These are phyloP conservation scores for Crenuchus spilurus DNA, from an alignment of 2,797 vertebrate species.

Conservation along the genomic window DNA sequence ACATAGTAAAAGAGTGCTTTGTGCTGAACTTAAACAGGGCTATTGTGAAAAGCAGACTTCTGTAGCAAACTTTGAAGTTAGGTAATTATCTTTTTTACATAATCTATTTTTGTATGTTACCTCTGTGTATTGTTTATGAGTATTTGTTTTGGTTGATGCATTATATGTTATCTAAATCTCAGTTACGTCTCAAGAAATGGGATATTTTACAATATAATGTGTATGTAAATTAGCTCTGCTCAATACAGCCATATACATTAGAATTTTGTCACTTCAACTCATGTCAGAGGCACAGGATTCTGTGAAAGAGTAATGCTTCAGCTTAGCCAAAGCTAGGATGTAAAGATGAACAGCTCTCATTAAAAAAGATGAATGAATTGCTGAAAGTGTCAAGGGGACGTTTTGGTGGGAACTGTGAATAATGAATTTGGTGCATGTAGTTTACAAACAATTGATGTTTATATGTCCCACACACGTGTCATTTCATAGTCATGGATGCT, in stretches of 20 bases:
- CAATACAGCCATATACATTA: slow-evolving; percentile 2
- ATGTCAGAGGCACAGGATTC: background rate
- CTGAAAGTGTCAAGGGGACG: too few relatives aligned
- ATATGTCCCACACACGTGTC: too few relatives aligned
- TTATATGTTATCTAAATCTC: slow-evolving; percentile 17
- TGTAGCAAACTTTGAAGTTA: background rate
- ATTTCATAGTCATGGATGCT: too few relatives aligned
- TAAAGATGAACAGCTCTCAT: background rate
- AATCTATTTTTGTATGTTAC: slow-evolving; percentile 51
- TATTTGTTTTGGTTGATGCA: slow-evolving; percentile 17
- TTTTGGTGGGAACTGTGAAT: background rate
- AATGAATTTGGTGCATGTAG: slow-evolving; percentile 8
- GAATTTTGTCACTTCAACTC: background rate
- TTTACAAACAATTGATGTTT: too few relatives aligned
- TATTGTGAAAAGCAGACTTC: slow-evolving; percentile 13
- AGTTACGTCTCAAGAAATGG: slow-evolving; percentile 2
- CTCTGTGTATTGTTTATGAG: slow-evolving; percentile 7
- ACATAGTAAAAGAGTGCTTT: slow-evolving; percentile 1
- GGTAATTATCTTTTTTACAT: slow-evolving; percentile 16
- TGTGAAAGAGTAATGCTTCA: background rate
- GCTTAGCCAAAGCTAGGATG: background rate
- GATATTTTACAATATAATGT: background rate
- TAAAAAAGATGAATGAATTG: background rate
- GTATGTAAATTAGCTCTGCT: background rate
- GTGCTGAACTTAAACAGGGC: slow-evolving; percentile 6